These are phyloP conservation scores for Tipula lateralis DNA, from an alignment of 2,888 invertebrate species.

Conservation along the genomic window DNA sequence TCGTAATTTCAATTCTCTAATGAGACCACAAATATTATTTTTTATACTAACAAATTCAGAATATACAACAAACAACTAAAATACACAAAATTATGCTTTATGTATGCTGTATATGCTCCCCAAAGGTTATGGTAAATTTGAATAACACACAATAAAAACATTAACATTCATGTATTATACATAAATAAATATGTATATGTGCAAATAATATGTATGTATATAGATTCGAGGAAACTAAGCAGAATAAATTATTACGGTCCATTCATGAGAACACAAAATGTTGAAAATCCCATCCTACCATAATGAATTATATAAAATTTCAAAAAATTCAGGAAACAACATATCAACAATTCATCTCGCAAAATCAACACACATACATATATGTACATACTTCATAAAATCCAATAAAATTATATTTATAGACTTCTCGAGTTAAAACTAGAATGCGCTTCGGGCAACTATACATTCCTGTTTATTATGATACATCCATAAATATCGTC, in stretches of 20 bases:
- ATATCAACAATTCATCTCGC: background rate
- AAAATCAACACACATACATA: background rate
- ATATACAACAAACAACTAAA: background rate
- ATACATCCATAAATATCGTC: background rate
- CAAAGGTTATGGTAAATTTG: background rate
- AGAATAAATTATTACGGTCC: background rate
- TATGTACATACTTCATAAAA: background rate
- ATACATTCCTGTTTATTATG: background rate
- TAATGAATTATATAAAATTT: background rate
- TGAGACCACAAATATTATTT: background rate
- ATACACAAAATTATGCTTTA: background rate
- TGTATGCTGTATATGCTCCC: background rate
- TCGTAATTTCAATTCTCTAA: background rate
- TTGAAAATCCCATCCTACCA: background rate
- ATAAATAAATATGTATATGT: background rate
- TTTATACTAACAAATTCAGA: background rate
- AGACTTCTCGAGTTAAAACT: background rate
- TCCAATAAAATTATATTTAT: background rate
- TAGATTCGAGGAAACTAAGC: background rate
- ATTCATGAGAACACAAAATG: background rate
- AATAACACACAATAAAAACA: constrained; percentile 9
- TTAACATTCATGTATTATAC: background rate
- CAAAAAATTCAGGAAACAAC: background rate
- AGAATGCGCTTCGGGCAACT: background rate
- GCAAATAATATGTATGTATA: background rate